These are phyloP conservation scores for Thymelicus lineola DNA, from an alignment of 2,888 invertebrate species.

Conservation along the genomic window DNA sequence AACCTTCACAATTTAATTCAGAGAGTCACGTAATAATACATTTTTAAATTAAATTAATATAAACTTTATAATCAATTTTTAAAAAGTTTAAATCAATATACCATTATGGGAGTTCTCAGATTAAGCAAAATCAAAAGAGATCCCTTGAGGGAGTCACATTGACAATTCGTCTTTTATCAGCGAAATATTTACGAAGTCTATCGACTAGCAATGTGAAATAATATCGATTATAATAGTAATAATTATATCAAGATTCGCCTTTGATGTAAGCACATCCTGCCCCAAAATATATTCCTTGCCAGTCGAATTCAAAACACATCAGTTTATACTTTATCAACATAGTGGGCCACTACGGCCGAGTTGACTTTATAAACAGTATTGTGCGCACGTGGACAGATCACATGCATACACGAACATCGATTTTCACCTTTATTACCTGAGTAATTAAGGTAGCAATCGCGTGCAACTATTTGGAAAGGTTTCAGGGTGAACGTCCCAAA, in stretches of 20 bases:
- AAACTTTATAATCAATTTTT: no score
- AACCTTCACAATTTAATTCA: no score
- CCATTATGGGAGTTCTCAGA: no score
- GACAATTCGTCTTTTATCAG: neutral
- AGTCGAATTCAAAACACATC: conserved; percentile 10
- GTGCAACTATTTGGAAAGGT: conserved; percentile 13
- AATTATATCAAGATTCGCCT: neutral
- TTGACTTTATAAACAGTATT: conserved; percentile 25
- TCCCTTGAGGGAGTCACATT: neutral
- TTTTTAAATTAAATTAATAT: no score
- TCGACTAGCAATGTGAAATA: neutral
- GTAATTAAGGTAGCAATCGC: conserved; percentile 13
- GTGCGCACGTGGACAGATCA: conserved; percentile 22
- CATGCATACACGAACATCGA: neutral
- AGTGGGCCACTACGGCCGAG: neutral
- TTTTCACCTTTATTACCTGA: conserved; percentile 13
- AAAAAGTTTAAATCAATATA: no score
- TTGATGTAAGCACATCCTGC: conserved; percentile 18
- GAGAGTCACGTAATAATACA: no score
- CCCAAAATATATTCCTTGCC: conserved; percentile 17
- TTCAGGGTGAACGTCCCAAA: conserved; percentile 39
- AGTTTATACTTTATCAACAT: conserved; percentile 32
- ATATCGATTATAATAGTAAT: conserved; percentile 1
- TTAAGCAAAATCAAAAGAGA: no score
- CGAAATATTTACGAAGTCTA: neutral